phyloP scores from a whole-genome alignment of 2,888 invertebrate genomes.

The Microdon myrmicae region DNA sequence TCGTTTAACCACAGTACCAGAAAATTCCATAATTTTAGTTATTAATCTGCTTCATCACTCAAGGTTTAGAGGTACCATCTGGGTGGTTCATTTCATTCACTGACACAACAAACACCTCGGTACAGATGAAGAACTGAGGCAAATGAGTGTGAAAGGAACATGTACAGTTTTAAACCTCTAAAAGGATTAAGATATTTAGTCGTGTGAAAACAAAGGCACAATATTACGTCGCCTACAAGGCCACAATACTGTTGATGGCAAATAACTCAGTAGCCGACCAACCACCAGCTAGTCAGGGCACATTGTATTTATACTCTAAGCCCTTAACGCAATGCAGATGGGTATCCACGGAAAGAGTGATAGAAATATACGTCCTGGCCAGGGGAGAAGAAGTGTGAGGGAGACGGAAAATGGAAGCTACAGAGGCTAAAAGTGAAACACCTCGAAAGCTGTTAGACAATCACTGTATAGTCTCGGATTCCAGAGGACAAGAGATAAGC shows the following conservation, averaged over 20 bases:
- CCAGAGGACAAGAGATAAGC: slow-evolving; percentile 32
- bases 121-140: neutral
- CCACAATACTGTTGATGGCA: too few relatives aligned
- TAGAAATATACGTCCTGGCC: too few relatives aligned
- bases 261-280: too few relatives aligned
- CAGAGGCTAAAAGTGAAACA: slow-evolving; percentile 28
- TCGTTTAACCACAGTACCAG: too few relatives aligned
- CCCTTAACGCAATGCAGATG: too few relatives aligned
- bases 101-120: slow-evolving; percentile 13
- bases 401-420: slow-evolving; percentile 21
- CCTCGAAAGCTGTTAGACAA: slow-evolving; percentile 43
- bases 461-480: slow-evolving; percentile 46
- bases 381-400: slow-evolving; percentile 8
- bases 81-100: slow-evolving; percentile 27
- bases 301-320: too few relatives aligned
- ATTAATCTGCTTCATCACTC: slow-evolving; percentile 18
- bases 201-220: slow-evolving; percentile 41
- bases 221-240: slow-evolving; percentile 34
- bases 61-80: slow-evolving; percentile 32
- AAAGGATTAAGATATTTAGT: slow-evolving; percentile 46
- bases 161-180: slow-evolving; percentile 22
- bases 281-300: too few relatives aligned
- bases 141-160: neutral
- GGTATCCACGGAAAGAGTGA: too few relatives aligned
- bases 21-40: too few relatives aligned